Evolutionary conservation across 2,888 invertebrate species (phyloP).

Genomic region (Xestia rhomboidea): DNA sequence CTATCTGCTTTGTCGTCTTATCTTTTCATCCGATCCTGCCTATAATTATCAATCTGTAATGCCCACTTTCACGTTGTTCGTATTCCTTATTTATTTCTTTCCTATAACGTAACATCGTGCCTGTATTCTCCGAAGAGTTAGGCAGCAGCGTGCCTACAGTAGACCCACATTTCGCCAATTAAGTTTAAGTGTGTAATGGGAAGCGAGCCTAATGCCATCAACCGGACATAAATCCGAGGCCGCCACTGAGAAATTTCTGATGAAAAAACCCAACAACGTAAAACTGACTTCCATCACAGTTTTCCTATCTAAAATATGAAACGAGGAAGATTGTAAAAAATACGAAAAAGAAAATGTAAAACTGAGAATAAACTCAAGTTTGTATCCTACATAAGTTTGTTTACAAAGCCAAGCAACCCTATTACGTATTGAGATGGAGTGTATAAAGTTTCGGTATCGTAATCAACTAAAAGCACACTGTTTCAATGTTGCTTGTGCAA

Average conservation of each 20-base stretch:
- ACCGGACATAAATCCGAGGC: not conserved
- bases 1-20: no score
- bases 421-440: conserved; percentile 27
- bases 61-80: no score
- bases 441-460: conserved; percentile 44
- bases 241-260: not conserved
- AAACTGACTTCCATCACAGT: not conserved
- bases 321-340: not conserved
- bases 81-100: not conserved
- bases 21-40: no score
- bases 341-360: not conserved
- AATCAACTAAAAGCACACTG: conserved; percentile 59
- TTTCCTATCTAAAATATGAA: not conserved
- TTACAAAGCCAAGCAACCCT: conserved; percentile 15
- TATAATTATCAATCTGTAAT: no score
- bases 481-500: conserved; percentile 36
- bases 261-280: not conserved
- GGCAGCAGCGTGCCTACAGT: not conserved
- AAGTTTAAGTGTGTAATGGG: not conserved
- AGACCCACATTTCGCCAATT: not conserved
- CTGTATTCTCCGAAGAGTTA: not conserved
- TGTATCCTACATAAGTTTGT: conserved; percentile 10
- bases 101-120: not conserved
- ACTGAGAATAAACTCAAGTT: not conserved
- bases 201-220: not conserved